Evolutionary conservation across 2,888 invertebrate species (phyloP).

Genomic region (Lasioglossum morio): DNA sequence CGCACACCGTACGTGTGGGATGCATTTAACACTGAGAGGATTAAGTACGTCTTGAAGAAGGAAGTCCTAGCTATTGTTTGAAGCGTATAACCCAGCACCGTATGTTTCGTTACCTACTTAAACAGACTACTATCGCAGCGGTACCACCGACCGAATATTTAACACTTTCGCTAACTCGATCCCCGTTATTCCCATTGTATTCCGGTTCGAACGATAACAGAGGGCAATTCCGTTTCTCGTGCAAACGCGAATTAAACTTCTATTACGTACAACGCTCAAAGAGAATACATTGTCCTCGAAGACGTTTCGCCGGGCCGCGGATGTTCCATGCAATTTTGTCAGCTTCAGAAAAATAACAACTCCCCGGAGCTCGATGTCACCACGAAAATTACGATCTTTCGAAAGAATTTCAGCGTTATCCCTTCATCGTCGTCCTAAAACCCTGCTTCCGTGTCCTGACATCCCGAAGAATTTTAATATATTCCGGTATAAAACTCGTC

Average conservation of each 20-base stretch:
- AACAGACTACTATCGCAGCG: conserved; percentile 70
- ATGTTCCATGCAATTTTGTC: background rate
- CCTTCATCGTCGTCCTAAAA: background rate
- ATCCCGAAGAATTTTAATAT: background rate
- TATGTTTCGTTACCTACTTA: conserved; percentile 74
- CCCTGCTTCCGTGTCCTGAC: background rate
- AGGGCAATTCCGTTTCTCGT: background rate
- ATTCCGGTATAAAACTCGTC: background rate
- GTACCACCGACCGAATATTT: conserved; percentile 55
- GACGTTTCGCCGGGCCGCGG: background rate
- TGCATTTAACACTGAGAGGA: conserved; percentile 48
- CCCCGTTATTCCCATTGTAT: conserved; percentile 18
- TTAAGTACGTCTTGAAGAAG: conserved; percentile 61
- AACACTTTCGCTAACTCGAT: conserved; percentile 42
- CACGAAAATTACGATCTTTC: background rate
- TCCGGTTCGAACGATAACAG: background rate
- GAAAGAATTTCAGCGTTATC: too few relatives aligned
- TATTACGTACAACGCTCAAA: background rate
- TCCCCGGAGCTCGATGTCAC: background rate
- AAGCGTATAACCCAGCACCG: conserved; percentile 75
- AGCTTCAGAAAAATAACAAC: background rate
- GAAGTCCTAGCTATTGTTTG: conserved; percentile 67
- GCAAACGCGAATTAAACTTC: conserved; percentile 14
- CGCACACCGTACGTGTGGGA: conserved; percentile 15
- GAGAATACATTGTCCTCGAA: background rate